Conservation (phyloP, 2,888 invertebrate genomes). For the Eristalis pertinax region DNA sequence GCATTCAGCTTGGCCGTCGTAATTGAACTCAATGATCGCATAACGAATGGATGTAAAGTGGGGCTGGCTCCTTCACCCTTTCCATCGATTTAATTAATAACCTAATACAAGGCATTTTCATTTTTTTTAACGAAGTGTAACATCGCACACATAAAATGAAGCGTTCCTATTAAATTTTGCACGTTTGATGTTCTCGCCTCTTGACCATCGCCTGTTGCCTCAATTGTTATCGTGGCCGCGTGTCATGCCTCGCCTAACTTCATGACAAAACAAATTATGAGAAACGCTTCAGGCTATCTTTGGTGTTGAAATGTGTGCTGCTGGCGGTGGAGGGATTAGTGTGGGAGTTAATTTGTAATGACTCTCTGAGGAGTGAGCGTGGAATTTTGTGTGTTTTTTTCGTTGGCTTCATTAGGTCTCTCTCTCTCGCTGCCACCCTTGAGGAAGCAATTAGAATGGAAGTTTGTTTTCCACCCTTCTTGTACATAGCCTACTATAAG, state of each 20-base stretch:
- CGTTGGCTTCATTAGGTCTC: neutral
- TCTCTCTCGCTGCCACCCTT: neutral
- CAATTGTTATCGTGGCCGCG: constrained; percentile 23
- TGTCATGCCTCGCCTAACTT: neutral
- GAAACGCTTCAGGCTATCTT: neutral
- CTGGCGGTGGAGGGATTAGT: neutral
- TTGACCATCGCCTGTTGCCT: neutral
- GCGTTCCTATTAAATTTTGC: neutral
- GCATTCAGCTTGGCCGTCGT: neutral
- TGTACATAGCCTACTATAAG: no score
- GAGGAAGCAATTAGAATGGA: neutral
- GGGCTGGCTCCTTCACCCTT: neutral
- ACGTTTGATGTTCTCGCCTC: constrained; percentile 7
- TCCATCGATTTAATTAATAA: neutral
- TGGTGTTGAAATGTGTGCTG: neutral
- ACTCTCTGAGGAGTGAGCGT: neutral
- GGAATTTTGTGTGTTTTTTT: neutral
- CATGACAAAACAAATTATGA: constrained; percentile 10
- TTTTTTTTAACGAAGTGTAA: neutral
- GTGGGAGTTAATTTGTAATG: neutral
- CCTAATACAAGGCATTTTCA: no score
- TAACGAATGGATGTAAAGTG: neutral
- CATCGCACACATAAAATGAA: neutral
- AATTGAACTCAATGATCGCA: neutral
- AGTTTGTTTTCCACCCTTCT: neutral